Conservation (phyloP, 2,888 invertebrate genomes). For the Reticulitermes lucifugus region DNA sequence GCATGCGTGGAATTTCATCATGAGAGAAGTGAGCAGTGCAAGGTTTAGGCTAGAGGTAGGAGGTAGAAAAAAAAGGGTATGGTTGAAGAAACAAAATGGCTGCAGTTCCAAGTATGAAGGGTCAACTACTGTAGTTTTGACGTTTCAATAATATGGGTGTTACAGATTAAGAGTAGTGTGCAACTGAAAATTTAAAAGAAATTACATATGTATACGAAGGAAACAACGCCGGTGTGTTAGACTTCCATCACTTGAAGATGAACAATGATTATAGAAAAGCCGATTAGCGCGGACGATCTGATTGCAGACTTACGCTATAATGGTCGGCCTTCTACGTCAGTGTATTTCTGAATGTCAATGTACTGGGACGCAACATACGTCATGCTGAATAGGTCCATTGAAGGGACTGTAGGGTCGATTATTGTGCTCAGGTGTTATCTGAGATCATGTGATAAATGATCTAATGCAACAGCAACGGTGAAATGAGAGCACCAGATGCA, state of each 20-base stretch:
- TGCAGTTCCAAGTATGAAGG: conserved; percentile 46
- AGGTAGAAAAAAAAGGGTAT: background rate
- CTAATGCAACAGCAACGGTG: too few species aligned
- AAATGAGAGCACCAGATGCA: background rate
- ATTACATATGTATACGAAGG: conserved; percentile 8
- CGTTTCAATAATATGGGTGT: conserved; percentile 36
- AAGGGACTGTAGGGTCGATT: background rate
- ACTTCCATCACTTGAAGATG: conserved; percentile 2
- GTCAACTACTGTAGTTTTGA: conserved; percentile 38
- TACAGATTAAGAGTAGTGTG: conserved; percentile 11
- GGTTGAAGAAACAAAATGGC: conserved; percentile 43
- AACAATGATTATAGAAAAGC: background rate
- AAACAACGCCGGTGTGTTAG: conserved; percentile 8
- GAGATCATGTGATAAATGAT: background rate
- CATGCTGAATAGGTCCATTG: background rate
- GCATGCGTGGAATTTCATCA: conserved; percentile 56
- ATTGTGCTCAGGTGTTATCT: conserved; percentile 17
- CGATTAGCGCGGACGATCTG: background rate
- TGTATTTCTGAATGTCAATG: background rate
- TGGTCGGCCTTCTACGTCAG: background rate
- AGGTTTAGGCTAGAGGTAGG: conserved; percentile 54
- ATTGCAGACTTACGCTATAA: background rate
- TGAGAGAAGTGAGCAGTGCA: conserved; percentile 50
- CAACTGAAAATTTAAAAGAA: background rate
- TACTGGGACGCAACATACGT: background rate